phyloP scores from a whole-genome alignment of 2,797 vertebrate species.

The Molossus molossus region DNA sequence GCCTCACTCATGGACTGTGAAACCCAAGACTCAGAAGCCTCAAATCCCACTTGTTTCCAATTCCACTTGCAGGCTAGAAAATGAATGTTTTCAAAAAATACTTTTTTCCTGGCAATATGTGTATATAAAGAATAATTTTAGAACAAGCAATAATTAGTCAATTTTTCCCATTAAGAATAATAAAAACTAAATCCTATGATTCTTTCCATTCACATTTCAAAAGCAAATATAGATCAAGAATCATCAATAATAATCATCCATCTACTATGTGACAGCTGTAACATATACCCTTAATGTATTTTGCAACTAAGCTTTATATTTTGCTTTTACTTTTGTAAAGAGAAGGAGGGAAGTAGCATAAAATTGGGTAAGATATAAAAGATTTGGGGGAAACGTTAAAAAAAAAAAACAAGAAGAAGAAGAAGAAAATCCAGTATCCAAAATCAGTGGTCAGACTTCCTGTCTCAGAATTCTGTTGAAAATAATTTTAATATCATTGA shows the following conservation, averaged over 20 bases:
- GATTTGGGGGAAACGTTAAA: neutral
- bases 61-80: neutral
- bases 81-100: neutral
- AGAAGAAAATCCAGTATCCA: neutral
- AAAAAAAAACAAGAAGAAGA: neutral
- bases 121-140: slow-evolving; percentile 5
- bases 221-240: slow-evolving; percentile 20
- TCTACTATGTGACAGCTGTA: neutral
- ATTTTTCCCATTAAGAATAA: neutral
- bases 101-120: neutral
- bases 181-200: slow-evolving; percentile 20
- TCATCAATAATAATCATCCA: neutral
- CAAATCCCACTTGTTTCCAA: neutral
- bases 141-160: neutral
- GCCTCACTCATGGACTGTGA: neutral
- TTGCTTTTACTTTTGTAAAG: slow-evolving; percentile 33
- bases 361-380: slow-evolving; percentile 10
- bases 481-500: slow-evolving; percentile 70
- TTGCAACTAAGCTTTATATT: slow-evolving; percentile 21
- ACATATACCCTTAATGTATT: neutral
- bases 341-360: neutral
- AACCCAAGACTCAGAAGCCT: neutral
- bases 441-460: neutral
- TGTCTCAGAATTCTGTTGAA: slow-evolving; percentile 43
- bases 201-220: slow-evolving; percentile 43